Evolutionary conservation across 2,888 invertebrate genomes (phyloP), one percentile per base, ranked within the genome.

Genomic region (Cryptocheilus praepositus): DNA sequence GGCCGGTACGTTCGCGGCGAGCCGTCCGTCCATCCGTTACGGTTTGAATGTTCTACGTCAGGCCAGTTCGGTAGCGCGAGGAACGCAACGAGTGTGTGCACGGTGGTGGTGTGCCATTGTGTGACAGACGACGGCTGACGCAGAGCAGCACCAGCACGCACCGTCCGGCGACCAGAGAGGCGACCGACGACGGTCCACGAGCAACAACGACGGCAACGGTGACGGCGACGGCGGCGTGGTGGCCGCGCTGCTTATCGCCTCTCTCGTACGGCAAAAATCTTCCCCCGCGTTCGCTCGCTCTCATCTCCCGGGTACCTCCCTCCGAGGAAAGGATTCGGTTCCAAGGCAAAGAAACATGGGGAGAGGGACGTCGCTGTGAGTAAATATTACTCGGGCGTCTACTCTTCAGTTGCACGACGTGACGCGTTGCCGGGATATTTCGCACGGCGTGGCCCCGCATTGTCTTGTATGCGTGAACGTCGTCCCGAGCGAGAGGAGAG

Each of bases 301-400:
- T 63, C 43, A 19, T 52, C 15, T 76, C 69, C 62, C 71, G 67
- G 70, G 45, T 62, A 72, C 65, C 74, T 71, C 71, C 70, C 70
- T 70, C 67, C 70, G 74, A 74, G 68, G 71, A 80, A 74, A 77
- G 69, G 73, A 76, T 71, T 64, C 73, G 60, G 53, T 64, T 74
- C 59, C 57, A 68, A 71, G 70, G 64, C 71, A 67, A 70, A 64
- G 75, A 82, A 82, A 80, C 77, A 84, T 84, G 84, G 83, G 79
- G 83, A 85, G 79, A 81, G 78, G 80, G 80, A 82, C 74, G 81
- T 81, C 76, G 76, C 77, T 82, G 84, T 84, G 80, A 85, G 84
- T 84, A 84, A 77, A 77, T 75, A 79, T 67, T 62, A 18, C n/a
- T 68, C 61, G 66, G 67, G 49, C 49, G 49, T 49, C 49, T 36